Percentiles rank a stretch among this genome's conserved stretches.
These are phyloP conservation scores for Stenolophus ochropezus DNA, from an alignment of 2,888 invertebrate species.

Conservation along the genomic window DNA sequence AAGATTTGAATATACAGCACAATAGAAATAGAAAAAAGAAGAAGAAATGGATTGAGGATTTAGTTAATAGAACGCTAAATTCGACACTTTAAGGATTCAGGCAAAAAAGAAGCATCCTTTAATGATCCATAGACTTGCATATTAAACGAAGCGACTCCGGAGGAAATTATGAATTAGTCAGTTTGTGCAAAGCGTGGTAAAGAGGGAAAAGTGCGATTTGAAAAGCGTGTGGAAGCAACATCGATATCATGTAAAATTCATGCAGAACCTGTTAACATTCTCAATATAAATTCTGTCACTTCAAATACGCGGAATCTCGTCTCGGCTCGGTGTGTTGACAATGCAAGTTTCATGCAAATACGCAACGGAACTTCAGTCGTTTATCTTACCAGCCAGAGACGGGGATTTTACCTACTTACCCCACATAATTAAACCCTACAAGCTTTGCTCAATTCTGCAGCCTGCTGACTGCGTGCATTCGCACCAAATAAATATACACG, in stretches of 20 bases:
- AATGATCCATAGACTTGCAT: too few species aligned
- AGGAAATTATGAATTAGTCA: background rate
- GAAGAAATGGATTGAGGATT: too few species aligned
- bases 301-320: conserved; percentile 45
- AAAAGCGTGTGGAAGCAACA: conserved; percentile 32
- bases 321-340: conserved; percentile 20
- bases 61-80: too few species aligned
- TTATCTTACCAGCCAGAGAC: conserved; percentile 8
- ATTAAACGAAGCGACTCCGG: too few species aligned
- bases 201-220: conserved; percentile 23
- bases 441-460: too few species aligned
- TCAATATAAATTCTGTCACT: conserved; percentile 55
- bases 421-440: background rate
- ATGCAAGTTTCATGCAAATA: conserved; percentile 48
- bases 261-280: conserved; percentile 48
- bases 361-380: background rate
- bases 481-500: background rate
- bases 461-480: background rate
- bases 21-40: too few species aligned
- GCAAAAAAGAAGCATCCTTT: too few species aligned
- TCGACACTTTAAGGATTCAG: too few species aligned
- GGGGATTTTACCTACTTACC: conserved; percentile 11
- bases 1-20: too few species aligned
- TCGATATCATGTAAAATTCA: conserved; percentile 54
- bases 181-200: background rate